Evolutionary conservation across 2,797 vertebrate genomes (phyloP), one percentile per base, ranked within the genome.

Genomic region (Sebastes kiyomatsui): DNA sequence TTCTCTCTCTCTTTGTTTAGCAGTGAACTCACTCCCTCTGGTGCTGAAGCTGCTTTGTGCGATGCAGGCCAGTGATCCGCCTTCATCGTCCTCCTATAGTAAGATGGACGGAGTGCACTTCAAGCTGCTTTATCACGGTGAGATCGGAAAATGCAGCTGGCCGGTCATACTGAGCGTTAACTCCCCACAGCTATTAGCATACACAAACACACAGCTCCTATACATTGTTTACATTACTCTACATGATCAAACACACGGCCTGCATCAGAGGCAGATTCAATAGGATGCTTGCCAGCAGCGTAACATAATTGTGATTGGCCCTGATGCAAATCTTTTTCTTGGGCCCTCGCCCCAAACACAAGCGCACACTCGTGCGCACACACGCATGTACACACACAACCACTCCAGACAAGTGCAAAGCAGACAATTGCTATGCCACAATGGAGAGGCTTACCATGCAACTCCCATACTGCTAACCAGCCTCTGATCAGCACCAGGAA

Each of bases 61-160:
- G 79, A 93, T 95, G 18, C 97, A 97, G 85, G 89, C 95, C 85
- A 93, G 95, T 59, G 94, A 87, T 55, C 87, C 90, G 7, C 77
- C 93, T 10, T 89, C 86, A 25, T 75, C 84, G 12, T 66, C 80
- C 52, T 85, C 75, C 64, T 78, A 91, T 59, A 90, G 84, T 60
- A 95, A 97, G 55, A 93, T 97, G 95, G 97, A 97, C 72, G 96
- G 95, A 87, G 94, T 94, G 67, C 96, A 97, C 90, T 96, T 98
- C 93, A 99, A 96, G 90, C 95, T 99, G 66, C 96, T 99, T 77
- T 97, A 97, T 90, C 96, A 98, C 52, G 97, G 98, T 99, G 81
- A 96, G 94, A 79, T 73, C 67, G 68, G 68, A 80, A 75, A 49
- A 14, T 61, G 75, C 76, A 20, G 58, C 66, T 25, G 60, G 59